Base-by-base conservation (phyloP, 2,888 invertebrate genomes). In the Ophion slaviceki region DNA sequence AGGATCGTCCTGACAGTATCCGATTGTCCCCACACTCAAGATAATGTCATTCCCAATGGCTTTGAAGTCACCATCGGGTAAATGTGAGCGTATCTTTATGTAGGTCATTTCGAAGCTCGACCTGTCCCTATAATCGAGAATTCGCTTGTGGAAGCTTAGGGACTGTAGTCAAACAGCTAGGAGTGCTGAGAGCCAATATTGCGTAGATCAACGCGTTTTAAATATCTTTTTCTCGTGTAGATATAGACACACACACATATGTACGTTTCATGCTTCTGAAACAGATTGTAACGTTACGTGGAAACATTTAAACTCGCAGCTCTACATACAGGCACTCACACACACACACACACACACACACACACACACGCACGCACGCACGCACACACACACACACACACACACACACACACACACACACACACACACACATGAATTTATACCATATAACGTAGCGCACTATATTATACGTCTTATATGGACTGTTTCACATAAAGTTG, bases 251-350 rank as follows among this genome's bases (percentile, higher is more conserved):
- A 53, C 14, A 53, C 53, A 14, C 53, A 3, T 24, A 14, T 6
- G 47, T 36, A 36, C 14, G 40, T 57, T 66, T 66, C 40, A 45
- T 72, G 71, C 66, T 59, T 67, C 72, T 66, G 59, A 11, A 64
- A 36, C 24, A 40, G 64, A 64, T 64, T 53, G 57, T 64, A 80
- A 2, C 24, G 72, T 45, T 47, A 57, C 71, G 64, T 72, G 64
- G 57, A 66, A 57, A 32, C 53, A 36, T 80, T 40, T 59, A 6
- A 64, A 80, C 28, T 66, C 66, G 40, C 66, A 57, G 64, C 53
- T 79, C 28, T 47, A 59, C 47, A 32, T 24, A 24, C 24, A 24
- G 1, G 24, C 32, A n/a, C 14, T 2, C 24, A n/a, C 53, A 57
- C 24, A 78, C 68, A 45, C 47, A 32, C 24, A 24, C 24, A 24